Evolutionary conservation across 2,888 invertebrate species (phyloP), one percentile per base, ranked within the genome.

Genomic region (Mimachlamys varia): DNA sequence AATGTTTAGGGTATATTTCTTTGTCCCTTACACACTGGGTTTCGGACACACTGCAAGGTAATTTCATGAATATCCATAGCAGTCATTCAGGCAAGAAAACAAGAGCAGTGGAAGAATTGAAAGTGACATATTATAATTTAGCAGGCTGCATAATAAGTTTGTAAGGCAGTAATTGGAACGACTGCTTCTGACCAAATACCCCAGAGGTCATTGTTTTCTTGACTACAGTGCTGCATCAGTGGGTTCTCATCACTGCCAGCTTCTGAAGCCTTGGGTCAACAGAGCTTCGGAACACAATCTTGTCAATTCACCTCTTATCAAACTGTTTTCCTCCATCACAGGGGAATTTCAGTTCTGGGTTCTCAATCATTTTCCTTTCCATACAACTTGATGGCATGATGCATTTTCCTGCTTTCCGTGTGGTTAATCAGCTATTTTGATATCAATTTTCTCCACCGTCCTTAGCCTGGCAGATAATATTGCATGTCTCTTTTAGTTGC

Each of bases 401-500:
- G 88, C 53, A 88, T 88, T 88, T 88, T 88, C 88, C 88, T 50
- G 88, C 88, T 50, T 88, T 88, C 53, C 38, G 44, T 88, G 49
- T 88, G 37, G 50, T 88, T 88, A 88, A 88, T 88, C 88, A 88
- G 50, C 53, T 53, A 88, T 53, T 88, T 88, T 88, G 88, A 88
- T 88, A 88, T 88, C 88, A 88, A 88, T 88, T 88, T 88, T 53
- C 88, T 53, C 53, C 50, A 88, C 38, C 50, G 22, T 50, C 49
- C 88, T 50, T 50, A 50, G 50, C 15, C 88, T 88, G 88, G 76
- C 76, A 33, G 76, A 76, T 76, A 76, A 76, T 76, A 33, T 76
- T 12, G 76, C 76, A 76, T 76, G 76, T 76, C 76, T 76, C 76
- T 76, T 76, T 76, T 76, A 76, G 76, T 76, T 76, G 33, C 76